Base-by-base conservation (phyloP, 2,797 vertebrate species). In the Sitta carolinensis region DNA sequence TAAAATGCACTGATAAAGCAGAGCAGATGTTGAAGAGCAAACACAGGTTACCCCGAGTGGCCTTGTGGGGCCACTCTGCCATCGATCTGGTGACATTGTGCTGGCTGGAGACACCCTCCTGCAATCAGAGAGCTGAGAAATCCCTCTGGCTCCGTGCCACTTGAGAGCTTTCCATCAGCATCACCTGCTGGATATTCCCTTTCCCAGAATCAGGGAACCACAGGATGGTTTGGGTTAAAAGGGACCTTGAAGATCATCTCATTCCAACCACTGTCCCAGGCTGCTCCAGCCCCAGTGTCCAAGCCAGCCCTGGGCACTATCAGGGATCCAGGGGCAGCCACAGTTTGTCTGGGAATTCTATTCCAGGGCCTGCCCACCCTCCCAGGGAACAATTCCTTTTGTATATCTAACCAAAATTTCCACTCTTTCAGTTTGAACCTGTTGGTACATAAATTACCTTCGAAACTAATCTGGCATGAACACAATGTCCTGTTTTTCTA, bases 11-110 rank as follows among this genome's bases (percentile, higher is more conserved):
- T 38, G 67, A 90, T 84, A 96, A 90, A 94, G 55, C 45, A 67
- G 77, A 92, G 45, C 62, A 84, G 86, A 84, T 84, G 86, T 40
- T 82, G 40, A 92, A 90, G 70, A 70, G 34, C 86, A 94, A 81
- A 59, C 59, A 47, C 21, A 55, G 42, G 43, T 55, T 89, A 68
- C 43, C 43, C n/a, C 30, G 36, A 3, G 57, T 57, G 84, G 30
- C 68, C 66, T 61, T 63, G 66, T 36, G 58, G 36, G 63, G 58
- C 27, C 32, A 74, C 86, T 29, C 22, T 82, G 50, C 38, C 61
- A 11, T 51, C 0, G 1, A 26, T 68, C 58, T 7, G 6, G 59
- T 54, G 79, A 43, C 0, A 0, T 27, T 26, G 29, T 55, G 54
- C 58, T 87, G 40, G 1, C 38, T 83, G 77, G 51, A 84, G 77